Evolutionary conservation across 2,113 vertebrate species (phyloP).

Genomic region (Phylloscopus trochilus): DNA sequence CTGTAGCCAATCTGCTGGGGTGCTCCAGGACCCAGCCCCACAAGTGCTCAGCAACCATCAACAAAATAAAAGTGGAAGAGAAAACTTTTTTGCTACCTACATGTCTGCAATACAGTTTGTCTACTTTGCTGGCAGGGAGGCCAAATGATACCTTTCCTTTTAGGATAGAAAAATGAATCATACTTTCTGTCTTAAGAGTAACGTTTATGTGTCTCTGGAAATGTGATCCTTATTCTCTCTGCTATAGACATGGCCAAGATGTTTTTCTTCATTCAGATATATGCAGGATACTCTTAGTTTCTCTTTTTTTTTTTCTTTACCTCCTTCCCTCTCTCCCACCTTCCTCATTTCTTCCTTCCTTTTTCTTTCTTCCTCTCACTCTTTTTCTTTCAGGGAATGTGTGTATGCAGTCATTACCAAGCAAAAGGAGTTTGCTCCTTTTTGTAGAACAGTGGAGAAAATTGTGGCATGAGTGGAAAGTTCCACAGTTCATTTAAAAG

Average conservation of each 20-base stretch:
- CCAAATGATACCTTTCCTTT: slow-evolving; percentile 6
- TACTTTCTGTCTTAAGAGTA: slow-evolving; percentile 12
- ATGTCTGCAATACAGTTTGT: neutral
- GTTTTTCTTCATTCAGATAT: neutral
- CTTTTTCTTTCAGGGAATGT: neutral
- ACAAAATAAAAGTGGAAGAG: neutral
- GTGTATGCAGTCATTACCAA: neutral
- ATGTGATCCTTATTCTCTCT: neutral
- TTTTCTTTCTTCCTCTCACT: neutral
- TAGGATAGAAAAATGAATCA: neutral
- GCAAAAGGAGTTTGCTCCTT: neutral
- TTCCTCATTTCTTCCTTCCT: neutral
- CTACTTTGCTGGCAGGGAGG: neutral
- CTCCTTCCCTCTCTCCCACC: neutral
- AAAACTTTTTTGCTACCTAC: neutral
- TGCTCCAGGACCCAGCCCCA: neutral
- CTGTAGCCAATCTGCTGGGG: neutral
- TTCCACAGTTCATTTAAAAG: neutral
- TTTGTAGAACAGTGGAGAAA: neutral
- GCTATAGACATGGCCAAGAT: slow-evolving; percentile 3
- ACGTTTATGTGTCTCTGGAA: neutral
- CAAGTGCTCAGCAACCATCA: fast-evolving
- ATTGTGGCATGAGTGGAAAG: neutral
- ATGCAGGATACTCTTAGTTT: neutral
- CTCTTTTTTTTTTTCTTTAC: neutral